phyloP scores from a whole-genome alignment of 30 jellyfish, hydroid and myxozoan species.

The Hydractinia echinata region DNA sequence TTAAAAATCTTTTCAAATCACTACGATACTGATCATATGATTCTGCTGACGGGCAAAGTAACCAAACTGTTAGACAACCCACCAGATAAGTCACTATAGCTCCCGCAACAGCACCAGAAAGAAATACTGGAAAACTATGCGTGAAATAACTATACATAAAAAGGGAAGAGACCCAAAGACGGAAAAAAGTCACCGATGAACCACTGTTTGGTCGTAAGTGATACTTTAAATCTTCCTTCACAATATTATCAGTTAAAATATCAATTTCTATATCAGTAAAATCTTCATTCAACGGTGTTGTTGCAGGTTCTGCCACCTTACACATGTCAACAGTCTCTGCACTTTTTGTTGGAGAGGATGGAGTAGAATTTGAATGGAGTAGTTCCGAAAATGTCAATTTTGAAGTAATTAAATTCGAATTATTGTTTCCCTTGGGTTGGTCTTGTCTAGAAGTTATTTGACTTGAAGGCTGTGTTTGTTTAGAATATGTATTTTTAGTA shows the following conservation, averaged over 20 bases:
- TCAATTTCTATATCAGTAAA: conserved; percentile 14
- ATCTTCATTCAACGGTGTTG: not conserved
- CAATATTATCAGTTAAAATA: conserved; percentile 18
- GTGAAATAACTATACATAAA: conserved; percentile 17
- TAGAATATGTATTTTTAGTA: no score
- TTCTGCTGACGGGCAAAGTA: conserved; percentile 88
- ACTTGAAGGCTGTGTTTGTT: not conserved
- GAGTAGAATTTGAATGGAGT: conserved; percentile 55
- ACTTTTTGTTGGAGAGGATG: conserved; percentile 37
- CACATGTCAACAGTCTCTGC: not conserved
- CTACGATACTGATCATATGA: conserved; percentile 58
- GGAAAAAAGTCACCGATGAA: conserved; percentile 12
- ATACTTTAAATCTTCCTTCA: conserved; percentile 32
- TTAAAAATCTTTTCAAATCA: conserved; percentile 54
- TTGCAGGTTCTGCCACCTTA: no score
- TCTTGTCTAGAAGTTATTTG: not conserved
- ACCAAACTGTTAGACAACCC: conserved; percentile 74
- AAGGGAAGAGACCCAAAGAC: conserved; percentile 13
- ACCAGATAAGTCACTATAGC: conserved; percentile 53
- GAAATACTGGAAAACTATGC: conserved; percentile 4
- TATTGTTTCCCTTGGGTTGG: not conserved
- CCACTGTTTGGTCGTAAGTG: conserved; percentile 26
- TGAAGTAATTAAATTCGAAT: not conserved
- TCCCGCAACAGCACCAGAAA: conserved; percentile 46
- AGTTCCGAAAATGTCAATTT: conserved; percentile 67